Evolutionary conservation across 1,140 invertebrate species (phyloP).

Genomic region (Colletes gigas): DNA sequence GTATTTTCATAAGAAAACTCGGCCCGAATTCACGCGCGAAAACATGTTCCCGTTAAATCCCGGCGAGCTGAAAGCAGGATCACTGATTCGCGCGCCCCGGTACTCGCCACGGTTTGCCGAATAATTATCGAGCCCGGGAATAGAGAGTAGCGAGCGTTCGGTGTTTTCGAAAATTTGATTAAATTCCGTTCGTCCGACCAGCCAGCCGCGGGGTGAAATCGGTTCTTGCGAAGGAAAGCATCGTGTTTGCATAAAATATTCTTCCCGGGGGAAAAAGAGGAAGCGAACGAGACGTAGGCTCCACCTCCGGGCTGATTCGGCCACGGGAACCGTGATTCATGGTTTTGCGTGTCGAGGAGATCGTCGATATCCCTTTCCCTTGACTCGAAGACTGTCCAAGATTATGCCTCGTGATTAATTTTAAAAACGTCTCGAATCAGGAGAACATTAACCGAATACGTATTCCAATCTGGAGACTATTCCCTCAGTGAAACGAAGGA

Average conservation of each 20-base stretch:
- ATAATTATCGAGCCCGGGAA: constrained; percentile 43
- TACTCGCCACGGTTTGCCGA: constrained; percentile 11
- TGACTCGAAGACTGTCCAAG: neutral
- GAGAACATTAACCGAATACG: too few relatives aligned
- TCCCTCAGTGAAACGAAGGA: too few relatives aligned
- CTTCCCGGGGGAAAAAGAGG: constrained; percentile 54
- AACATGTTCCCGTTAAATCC: constrained; percentile 12
- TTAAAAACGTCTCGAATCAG: too few relatives aligned
- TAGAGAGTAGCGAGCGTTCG: neutral
- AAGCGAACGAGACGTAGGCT: constrained; percentile 46
- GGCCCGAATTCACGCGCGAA: neutral
- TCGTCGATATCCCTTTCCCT: constrained; percentile 39
- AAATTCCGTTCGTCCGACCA: constrained; percentile 50
- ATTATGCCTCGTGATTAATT: neutral
- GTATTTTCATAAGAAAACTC: neutral
- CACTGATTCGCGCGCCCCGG: neutral
- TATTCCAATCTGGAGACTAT: too few relatives aligned
- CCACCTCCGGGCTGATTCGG: constrained; percentile 50
- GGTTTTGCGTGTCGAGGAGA: constrained; percentile 41
- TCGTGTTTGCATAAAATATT: constrained; percentile 69
- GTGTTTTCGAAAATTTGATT: constrained; percentile 68
- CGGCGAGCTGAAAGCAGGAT: neutral
- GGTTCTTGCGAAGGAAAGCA: constrained; percentile 49
- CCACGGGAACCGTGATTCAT: constrained; percentile 54
- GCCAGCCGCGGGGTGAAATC: constrained; percentile 40